Evolutionary conservation across 2,797 vertebrate species (phyloP).

Genomic region (Macroramphosus scolopax): DNA sequence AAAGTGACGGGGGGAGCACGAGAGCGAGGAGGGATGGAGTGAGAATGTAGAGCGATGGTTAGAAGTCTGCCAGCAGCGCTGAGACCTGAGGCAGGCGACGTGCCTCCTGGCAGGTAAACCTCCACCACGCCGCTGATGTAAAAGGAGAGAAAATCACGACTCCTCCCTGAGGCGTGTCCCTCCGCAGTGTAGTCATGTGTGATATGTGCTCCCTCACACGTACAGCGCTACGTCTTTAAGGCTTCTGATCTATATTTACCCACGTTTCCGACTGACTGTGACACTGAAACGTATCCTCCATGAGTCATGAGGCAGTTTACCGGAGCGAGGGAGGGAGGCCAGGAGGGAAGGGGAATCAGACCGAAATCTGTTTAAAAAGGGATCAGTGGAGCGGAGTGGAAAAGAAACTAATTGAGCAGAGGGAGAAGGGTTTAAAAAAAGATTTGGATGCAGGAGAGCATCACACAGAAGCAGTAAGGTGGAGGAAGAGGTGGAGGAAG

Average conservation of each 20-base stretch:
- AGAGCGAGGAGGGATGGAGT: not conserved
- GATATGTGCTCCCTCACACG: conserved; percentile 68
- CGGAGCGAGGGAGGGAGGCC: conserved; percentile 19
- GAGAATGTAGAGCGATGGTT: conserved; percentile 19
- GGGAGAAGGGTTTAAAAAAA: conserved; percentile 5
- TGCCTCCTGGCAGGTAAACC: conserved; percentile 64
- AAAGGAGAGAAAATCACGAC: conserved; percentile 36
- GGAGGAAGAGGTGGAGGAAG: too few relatives aligned
- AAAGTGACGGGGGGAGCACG: not conserved
- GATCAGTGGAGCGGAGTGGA: conserved; percentile 53
- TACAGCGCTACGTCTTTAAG: conserved; percentile 52
- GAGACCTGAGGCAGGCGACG: conserved; percentile 48
- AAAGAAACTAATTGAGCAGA: conserved; percentile 61
- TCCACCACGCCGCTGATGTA: conserved; percentile 22
- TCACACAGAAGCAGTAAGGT: conserved; percentile 21
- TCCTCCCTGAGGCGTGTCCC: conserved; percentile 48
- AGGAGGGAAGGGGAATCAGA: conserved; percentile 41
- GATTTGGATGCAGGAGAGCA: conserved; percentile 21
- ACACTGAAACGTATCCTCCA: conserved; percentile 43
- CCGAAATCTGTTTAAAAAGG: conserved; percentile 59
- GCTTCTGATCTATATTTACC: conserved; percentile 70
- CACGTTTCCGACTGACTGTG: conserved; percentile 60
- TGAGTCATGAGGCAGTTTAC: conserved; percentile 64
- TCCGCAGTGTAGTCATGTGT: conserved; percentile 14
- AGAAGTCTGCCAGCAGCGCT: conserved; percentile 27